Evolutionary conservation across 1,140 invertebrate species (phyloP), one percentile per base, ranked within the genome.

Genomic region (Sesamia nonagrioides): DNA sequence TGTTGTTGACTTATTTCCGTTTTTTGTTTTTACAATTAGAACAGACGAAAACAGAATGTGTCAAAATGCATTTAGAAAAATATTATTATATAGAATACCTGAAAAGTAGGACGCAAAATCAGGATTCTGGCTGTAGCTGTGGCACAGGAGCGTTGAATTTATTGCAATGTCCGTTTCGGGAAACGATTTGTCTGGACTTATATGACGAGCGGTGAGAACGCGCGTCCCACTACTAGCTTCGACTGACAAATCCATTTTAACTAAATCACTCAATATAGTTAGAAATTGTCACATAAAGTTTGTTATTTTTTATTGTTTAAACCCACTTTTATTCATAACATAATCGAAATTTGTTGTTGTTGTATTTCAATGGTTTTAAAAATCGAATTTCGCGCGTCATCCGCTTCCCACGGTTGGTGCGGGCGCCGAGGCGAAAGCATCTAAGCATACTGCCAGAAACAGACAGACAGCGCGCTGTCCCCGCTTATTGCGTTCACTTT

Each of bases 401-500:
- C 27, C 17, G 18, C 35, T 42, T 66, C 69, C 27, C 27, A 74
- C 77, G 71, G 42, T 61, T 40, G 48, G 45, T 66, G 45, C 84
- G 79, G 58, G 78, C 76, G 78, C 80, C 48, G 80, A 76, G 58
- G 71, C 72, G 21, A 79, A 75, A 56, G 63, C 72, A 71, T 82
- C 72, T 61, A 78, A 60, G 68, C 80, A 76, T 56, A 86, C 83
- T 86, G 83, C 50, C 66, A 48, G 42, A 48, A 35, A 18, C 73
- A 35, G 48, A 50, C 45, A 58, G 75, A 18, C 54, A 15, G 52
- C 5, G 21, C 42, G 76, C 48, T 72, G 66, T 66, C 83, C 71
- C 69, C 33, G 75, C 52, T 27, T 72, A 81, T 86, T 88, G 87
- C 91, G 87, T 86, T 93, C 91, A 92, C 92, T 93, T 93, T 93